Base-by-base conservation (phyloP, 64 coral and sea anemone species). In the Astreopora myriophthalma region DNA sequence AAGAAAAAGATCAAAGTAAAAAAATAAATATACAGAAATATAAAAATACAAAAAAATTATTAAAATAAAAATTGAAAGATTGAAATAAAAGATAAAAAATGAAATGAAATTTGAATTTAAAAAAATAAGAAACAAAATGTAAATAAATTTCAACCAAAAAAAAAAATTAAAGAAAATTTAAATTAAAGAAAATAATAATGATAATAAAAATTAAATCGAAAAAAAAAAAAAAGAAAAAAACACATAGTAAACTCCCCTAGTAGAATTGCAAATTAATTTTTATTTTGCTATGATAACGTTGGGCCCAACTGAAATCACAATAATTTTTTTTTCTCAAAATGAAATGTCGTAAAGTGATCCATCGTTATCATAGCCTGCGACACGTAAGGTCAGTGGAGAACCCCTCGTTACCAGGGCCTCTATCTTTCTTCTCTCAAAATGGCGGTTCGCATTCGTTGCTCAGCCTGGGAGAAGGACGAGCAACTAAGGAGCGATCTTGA, bases 391-490 rank as follows among this genome's bases (percentile, higher is more conserved):
- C 76, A 80, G 49, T 80, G 76, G 76, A 16, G 11, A 44, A 44
- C 16, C 49, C 49, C 16, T 55, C 49, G 3, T 12, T 16, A 55
- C 9, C 11, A 17, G 49, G 10, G 49, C 49, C 49, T 44, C 40
- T 44, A 44, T 44, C 40, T 49, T 8, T 26, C 39, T n/a, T 75
- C 73, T 75, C n/a, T 80, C 49, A 80, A 80, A 60, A 80, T 80
- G 48, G 76, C 49, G 49, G 49, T 2, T 61, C 49, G 17, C 48
- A 57, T 80, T 22, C 17, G 76, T 60, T 22, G 49, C 76, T 71
- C 83, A 48, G 81, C 67, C 1, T 85, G 81, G 81, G 81, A 85
- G 64, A 69, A 68, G 8, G 83, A 86, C 66, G 36, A 86, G 35
- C 35, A 67, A 28, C 8, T 69, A 25, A 86, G 70, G 42, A 71